These are phyloP conservation scores for Galeopterus variegatus DNA, from an alignment of 2,113 vertebrate genomes.

Conservation along the genomic window DNA sequence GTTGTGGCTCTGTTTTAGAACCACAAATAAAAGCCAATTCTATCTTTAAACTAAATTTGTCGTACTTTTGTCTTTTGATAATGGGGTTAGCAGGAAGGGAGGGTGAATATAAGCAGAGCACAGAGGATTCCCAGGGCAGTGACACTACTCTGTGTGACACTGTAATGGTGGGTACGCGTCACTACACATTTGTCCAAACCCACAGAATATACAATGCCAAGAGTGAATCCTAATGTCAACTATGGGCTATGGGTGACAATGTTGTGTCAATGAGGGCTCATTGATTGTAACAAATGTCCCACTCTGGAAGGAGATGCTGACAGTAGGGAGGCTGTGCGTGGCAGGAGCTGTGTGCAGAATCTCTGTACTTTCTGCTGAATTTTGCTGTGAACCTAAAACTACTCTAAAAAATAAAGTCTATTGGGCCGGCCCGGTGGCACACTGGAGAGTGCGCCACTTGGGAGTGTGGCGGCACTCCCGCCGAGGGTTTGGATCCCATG, in stretches of 20 bases:
- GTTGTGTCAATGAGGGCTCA: neutral
- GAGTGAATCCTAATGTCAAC: neutral
- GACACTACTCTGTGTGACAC: neutral
- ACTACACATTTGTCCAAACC: neutral
- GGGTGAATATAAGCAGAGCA: neutral
- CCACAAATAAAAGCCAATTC: neutral
- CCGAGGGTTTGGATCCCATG: too few relatives aligned
- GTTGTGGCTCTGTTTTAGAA: neutral
- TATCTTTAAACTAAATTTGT: neutral
- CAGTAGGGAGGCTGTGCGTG: too few relatives aligned
- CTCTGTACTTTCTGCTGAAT: neutral
- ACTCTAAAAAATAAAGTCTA: neutral
- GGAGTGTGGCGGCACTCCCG: too few relatives aligned
- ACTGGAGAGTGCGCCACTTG: too few relatives aligned
- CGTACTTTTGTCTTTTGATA: neutral
- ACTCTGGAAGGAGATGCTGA: too few relatives aligned
- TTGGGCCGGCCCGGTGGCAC: too few relatives aligned
- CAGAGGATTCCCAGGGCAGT: neutral
- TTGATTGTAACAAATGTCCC: neutral
- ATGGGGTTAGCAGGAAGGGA: neutral
- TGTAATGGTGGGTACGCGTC: neutral
- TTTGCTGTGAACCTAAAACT: neutral
- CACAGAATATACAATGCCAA: neutral
- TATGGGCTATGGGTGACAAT: neutral
- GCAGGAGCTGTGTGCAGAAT: neutral